phyloP scores from a whole-genome alignment of 2,797 vertebrate genomes.

The Harpagifer antarcticus region DNA sequence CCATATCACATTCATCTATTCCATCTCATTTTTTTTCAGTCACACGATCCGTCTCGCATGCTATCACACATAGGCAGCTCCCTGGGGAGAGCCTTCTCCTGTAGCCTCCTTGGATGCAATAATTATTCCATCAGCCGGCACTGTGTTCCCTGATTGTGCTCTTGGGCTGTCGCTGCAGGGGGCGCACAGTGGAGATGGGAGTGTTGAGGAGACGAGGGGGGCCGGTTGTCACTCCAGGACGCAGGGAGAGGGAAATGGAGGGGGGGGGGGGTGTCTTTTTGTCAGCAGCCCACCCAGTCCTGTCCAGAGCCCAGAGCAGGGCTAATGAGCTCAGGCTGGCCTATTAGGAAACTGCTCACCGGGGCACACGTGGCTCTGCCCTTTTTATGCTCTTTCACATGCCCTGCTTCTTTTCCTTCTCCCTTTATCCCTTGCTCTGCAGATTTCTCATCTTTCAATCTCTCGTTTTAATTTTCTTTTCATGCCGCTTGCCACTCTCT shows the following conservation, averaged over 20 bases:
- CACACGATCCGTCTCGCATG: constrained; percentile 75
- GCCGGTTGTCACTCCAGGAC: constrained; percentile 82
- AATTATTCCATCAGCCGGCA: constrained; percentile 93
- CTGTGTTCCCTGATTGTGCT: constrained; percentile 90
- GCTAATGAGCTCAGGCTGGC: constrained; percentile 80
- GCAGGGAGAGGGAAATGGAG: constrained; percentile 32
- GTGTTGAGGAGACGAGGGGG: constrained; percentile 53
- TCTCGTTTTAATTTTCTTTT: constrained; percentile 40
- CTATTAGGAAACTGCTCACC: constrained; percentile 65
- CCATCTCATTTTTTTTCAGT: constrained; percentile 68
- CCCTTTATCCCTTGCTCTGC: constrained; percentile 43
- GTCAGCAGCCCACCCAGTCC: constrained; percentile 68
- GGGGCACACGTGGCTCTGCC: constrained; percentile 55
- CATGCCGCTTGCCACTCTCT: constrained; percentile 24
- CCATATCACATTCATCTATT: constrained; percentile 77
- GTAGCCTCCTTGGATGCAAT: constrained; percentile 88
- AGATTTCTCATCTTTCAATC: constrained; percentile 63
- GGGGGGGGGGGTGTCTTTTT: constrained; percentile 55
- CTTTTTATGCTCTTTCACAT: constrained; percentile 30
- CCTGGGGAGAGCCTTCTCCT: constrained; percentile 85
- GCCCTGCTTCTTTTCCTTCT: constrained; percentile 28
- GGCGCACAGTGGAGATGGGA: constrained; percentile 78
- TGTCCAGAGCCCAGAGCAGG: constrained; percentile 72
- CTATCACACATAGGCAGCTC: constrained; percentile 83
- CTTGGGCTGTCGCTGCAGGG: constrained; percentile 88